Percentiles rank a stretch among this genome's conserved stretches.
Conservation (phyloP, 2,113 vertebrate genomes). For the Podiceps cristatus region DNA sequence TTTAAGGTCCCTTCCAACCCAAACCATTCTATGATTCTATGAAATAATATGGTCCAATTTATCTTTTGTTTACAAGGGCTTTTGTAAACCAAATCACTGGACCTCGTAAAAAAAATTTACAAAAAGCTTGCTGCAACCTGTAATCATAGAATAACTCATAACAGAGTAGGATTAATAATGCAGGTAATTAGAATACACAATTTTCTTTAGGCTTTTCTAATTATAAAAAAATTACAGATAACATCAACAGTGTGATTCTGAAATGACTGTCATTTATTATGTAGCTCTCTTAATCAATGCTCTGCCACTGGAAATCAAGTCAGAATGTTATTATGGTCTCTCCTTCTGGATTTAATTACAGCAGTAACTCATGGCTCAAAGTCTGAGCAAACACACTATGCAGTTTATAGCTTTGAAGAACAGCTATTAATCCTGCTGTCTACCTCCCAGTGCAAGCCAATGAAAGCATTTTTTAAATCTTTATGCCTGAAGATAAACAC, state of each 20-base stretch:
- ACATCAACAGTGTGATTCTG: conserved; percentile 64
- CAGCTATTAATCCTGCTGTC: conserved; percentile 57
- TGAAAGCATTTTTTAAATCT: conserved; percentile 20
- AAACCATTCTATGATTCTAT: no score
- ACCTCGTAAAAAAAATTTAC: background rate
- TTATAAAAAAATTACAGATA: conserved; percentile 77
- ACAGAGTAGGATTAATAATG: conserved; percentile 69
- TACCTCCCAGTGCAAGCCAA: conserved; percentile 34
- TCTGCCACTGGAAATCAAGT: conserved; percentile 72
- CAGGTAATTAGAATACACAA: conserved; percentile 73
- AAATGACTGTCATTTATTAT: conserved; percentile 70
- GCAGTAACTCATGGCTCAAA: conserved; percentile 72
- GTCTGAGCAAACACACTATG: conserved; percentile 63
- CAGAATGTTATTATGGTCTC: conserved; percentile 68
- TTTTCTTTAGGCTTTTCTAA: conserved; percentile 74
- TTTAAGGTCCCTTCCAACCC: no score
- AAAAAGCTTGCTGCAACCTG: conserved; percentile 43
- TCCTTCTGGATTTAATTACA: conserved; percentile 73
- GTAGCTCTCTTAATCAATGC: conserved; percentile 72
- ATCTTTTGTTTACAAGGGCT: background rate
- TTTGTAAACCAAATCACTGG: background rate
- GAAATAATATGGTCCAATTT: background rate
- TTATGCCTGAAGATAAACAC: conserved; percentile 7
- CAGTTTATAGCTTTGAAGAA: conserved; percentile 61
- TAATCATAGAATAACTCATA: conserved; percentile 29